A percentile compares a stretch with the other conserved stretches of the same genome.
Conservation (phyloP, 2,113 vertebrate genomes). For the Lagopus leucura region DNA sequence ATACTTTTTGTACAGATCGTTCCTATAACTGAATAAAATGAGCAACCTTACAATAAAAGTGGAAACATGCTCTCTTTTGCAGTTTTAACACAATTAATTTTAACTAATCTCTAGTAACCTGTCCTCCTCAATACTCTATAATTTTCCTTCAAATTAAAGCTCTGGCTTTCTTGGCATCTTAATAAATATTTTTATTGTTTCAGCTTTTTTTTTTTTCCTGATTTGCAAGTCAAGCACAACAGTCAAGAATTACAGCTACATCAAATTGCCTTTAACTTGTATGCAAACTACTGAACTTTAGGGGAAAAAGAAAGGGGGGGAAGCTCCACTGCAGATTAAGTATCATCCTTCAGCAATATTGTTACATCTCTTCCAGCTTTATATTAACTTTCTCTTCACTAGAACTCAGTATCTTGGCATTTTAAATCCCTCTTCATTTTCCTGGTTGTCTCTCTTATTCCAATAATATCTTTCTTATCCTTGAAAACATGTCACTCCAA, state of each 20-base stretch:
- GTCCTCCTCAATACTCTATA: background rate
- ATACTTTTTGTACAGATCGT: background rate
- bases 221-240: background rate
- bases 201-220: background rate
- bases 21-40: background rate
- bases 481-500: slow-evolving; percentile 72
- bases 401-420: slow-evolving; percentile 72
- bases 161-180: background rate
- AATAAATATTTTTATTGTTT: background rate
- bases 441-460: slow-evolving; percentile 74
- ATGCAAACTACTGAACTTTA: background rate
- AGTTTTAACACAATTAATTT: background rate
- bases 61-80: background rate
- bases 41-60: background rate
- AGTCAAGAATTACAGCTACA: slow-evolving; percentile 9
- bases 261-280: background rate
- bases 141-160: slow-evolving; percentile 8
- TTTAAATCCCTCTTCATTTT: slow-evolving; percentile 77
- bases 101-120: slow-evolving; percentile 7
- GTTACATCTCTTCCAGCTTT: slow-evolving; percentile 53
- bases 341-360: slow-evolving; percentile 66
- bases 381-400: slow-evolving; percentile 67
- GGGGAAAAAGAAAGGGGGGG: fast-evolving
- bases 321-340: background rate
- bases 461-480: slow-evolving; percentile 78